Evolutionary conservation across 2,888 invertebrate species (phyloP).

Genomic region (Luperina nickerlii): DNA sequence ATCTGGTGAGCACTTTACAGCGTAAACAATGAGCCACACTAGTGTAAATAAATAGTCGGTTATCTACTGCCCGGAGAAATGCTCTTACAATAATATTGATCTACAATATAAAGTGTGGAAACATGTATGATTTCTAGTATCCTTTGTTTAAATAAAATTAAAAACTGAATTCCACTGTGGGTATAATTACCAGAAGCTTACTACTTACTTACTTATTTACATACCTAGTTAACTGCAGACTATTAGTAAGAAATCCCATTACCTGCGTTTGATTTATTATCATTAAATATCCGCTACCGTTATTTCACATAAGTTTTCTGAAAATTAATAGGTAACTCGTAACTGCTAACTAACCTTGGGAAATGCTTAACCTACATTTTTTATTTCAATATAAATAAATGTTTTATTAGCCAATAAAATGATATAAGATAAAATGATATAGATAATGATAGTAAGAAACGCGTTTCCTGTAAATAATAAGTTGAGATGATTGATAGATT

Average conservation of each 20-base stretch:
- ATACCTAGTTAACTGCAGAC: not conserved
- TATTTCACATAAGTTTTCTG: not conserved
- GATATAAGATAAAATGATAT: too few relatives aligned
- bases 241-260: not conserved
- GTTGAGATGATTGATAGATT: conserved; percentile 7
- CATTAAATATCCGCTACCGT: not conserved
- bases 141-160: not conserved
- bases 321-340: conserved; percentile 3
- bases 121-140: conserved; percentile 4
- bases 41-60: conserved; percentile 85
- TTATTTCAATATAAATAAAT: conserved; percentile 2
- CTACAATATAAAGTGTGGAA: conserved; percentile 37
- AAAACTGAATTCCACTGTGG: not conserved
- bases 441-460: conserved; percentile 22
- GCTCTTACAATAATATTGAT: conserved; percentile 59
- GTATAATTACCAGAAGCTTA: not conserved
- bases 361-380: conserved; percentile 8
- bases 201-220: too few relatives aligned
- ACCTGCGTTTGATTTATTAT: not conserved
- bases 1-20: conserved; percentile 84
- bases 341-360: not conserved
- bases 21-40: conserved; percentile 85
- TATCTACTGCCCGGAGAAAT: conserved; percentile 72
- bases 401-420: conserved; percentile 13
- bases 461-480: conserved; percentile 12